Percentiles rank a stretch among this genome's conserved stretches.
These are phyloP conservation scores for Hirtodrosophila duncani DNA, from an alignment of 2,888 invertebrate genomes.

Conservation along the genomic window DNA sequence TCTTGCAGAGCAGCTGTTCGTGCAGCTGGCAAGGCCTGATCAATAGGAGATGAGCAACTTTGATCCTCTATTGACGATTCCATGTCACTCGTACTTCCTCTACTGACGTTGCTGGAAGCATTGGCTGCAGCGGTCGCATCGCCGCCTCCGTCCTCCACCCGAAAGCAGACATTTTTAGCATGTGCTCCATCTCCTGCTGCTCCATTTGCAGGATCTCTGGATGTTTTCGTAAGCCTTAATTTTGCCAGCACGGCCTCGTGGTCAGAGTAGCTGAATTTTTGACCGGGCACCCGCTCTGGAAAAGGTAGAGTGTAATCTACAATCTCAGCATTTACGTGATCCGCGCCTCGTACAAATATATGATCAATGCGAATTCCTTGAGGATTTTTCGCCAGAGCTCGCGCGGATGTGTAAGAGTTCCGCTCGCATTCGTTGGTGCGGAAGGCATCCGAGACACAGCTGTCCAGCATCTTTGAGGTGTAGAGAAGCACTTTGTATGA, in stretches of 20 bases:
- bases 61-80: too few species aligned
- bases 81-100: too few species aligned
- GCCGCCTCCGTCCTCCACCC: slow-evolving; percentile 1
- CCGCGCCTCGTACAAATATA: slow-evolving; percentile 82
- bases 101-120: too few species aligned
- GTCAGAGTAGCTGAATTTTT: slow-evolving; percentile 90
- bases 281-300: slow-evolving; percentile 85
- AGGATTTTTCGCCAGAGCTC: slow-evolving; percentile 80
- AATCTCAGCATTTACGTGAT: slow-evolving; percentile 77
- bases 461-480: slow-evolving; percentile 81
- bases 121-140: neutral
- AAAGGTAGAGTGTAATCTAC: slow-evolving; percentile 84
- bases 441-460: slow-evolving; percentile 75
- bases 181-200: neutral
- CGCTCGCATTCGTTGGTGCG: slow-evolving; percentile 89
- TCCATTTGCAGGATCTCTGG: neutral
- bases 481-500: slow-evolving; percentile 84
- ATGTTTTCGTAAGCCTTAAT: slow-evolving; percentile 69
- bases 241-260: slow-evolving; percentile 90
- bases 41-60: too few species aligned
- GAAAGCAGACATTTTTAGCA: slow-evolving; percentile 32
- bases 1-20: slow-evolving; percentile 72
- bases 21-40: slow-evolving; percentile 30
- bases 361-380: slow-evolving; percentile 95
- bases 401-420: slow-evolving; percentile 88